Evolutionary conservation across 2,888 invertebrate genomes (phyloP), one percentile per base, ranked within the genome.

Genomic region (Parnassius mnemosyne): DNA sequence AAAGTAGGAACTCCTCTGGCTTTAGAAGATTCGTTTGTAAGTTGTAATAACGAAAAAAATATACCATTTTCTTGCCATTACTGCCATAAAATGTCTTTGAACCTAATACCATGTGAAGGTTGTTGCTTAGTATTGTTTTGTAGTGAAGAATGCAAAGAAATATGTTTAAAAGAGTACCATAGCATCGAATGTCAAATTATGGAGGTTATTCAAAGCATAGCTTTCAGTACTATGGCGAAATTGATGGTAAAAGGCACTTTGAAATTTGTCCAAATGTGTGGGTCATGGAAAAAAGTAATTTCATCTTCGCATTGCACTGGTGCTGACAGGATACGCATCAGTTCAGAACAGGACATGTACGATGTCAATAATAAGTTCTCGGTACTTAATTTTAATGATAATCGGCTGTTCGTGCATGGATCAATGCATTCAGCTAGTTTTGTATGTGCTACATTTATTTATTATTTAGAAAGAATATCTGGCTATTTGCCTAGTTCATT

Each of bases 1-100:
- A 69, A 71, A 62, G 65, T 74, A n/a, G 79, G 79, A 2, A 67
- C 70, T 11, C 60, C 77, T 1, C 11, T 79, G 11, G 68, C 71
- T 9, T 25, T 68, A 9, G 79, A 78, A 52, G 54, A 60, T 11
- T 70, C 75, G 2, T 77, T 68, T 67, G 68, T 70, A n/a, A 67
- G 63, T 49, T 51, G n/a, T n/a, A n/a, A n/a, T n/a, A n/a, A n/a
- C n/a, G n/a, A n/a, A n/a, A n/a, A n/a, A n/a, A n/a, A n/a, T n/a
- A n/a, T n/a, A n/a, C n/a, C n/a, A n/a, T n/a, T n/a, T n/a, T n/a
- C n/a, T n/a, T n/a, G n/a, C n/a, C n/a, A n/a, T n/a, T n/a, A n/a
- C n/a, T n/a, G n/a, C n/a, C n/a, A n/a, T n/a, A n/a, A n/a, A n/a
- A n/a, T n/a, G n/a, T n/a, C n/a, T n/a, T n/a, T n/a, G n/a, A n/a